Percentiles rank a stretch among this genome's conserved stretches.
These are phyloP conservation scores for Tokudaia tokunoshimensis DNA, from an alignment of 2,797 vertebrate species.

Conservation along the genomic window DNA sequence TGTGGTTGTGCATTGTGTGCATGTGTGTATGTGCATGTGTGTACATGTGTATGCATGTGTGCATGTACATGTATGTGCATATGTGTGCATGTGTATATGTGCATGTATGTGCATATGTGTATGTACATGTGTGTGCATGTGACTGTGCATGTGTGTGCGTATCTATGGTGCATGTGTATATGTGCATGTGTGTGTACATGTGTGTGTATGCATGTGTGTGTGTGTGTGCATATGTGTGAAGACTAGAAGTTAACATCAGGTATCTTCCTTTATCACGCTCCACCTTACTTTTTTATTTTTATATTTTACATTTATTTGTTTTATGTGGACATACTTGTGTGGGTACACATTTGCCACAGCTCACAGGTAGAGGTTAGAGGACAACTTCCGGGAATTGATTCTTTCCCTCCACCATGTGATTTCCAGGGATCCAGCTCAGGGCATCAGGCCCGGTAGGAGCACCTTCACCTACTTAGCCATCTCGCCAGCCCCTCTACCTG, in stretches of 20 bases:
- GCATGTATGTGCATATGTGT: no score
- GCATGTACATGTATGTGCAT: no score
- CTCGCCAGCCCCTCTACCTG: neutral
- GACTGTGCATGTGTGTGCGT: no score
- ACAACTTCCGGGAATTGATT: neutral
- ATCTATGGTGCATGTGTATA: no score
- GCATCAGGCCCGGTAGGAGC: neutral
- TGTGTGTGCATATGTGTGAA: neutral
- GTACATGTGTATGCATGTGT: no score
- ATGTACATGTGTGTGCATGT: no score
- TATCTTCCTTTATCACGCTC: neutral
- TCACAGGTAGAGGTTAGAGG: no score
- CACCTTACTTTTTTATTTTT: neutral
- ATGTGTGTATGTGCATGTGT: no score
- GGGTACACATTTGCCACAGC: neutral
- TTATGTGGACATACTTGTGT: neutral
- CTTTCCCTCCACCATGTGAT: neutral
- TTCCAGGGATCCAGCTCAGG: neutral
- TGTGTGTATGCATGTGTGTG: fast-evolving
- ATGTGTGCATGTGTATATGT: neutral
- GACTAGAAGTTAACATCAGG: neutral
- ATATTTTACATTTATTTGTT: neutral
- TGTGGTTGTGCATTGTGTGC: no score
- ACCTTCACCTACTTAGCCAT: neutral
- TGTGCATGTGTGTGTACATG: no score